These are phyloP conservation scores for Epirrita christyi DNA, from an alignment of 2,888 invertebrate species.

Conservation along the genomic window DNA sequence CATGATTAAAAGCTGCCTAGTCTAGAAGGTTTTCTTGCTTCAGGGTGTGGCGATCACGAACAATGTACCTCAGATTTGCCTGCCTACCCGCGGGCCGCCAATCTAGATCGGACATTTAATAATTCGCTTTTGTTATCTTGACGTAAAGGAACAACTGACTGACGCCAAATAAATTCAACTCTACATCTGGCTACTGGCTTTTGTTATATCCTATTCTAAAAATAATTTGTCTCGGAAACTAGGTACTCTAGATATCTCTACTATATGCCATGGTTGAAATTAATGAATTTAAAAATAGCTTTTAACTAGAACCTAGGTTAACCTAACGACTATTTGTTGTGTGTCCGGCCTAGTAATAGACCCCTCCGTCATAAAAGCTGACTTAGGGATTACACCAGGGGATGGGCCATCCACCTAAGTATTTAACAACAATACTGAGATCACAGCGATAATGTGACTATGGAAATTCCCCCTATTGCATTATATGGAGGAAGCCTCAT, in stretches of 20 bases:
- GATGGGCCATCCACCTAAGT: no score
- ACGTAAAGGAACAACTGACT: conserved; percentile 49
- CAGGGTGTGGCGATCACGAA: conserved; percentile 78
- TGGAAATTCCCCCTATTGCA: no score
- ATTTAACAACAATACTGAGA: no score
- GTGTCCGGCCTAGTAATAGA: no score
- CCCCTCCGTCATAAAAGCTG: no score
- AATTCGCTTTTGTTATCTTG: conserved; percentile 61
- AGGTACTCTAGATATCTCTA: neutral
- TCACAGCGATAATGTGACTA: no score
- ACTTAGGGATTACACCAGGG: no score
- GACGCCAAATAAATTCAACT: conserved; percentile 47
- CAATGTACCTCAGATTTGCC: conserved; percentile 46
- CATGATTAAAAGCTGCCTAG: conserved; percentile 63
- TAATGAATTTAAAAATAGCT: neutral
- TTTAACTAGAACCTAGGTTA: no score
- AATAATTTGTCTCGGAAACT: neutral
- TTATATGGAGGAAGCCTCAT: no score
- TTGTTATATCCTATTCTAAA: conserved; percentile 33
- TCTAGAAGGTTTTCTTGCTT: conserved; percentile 65
- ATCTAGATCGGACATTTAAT: conserved; percentile 61
- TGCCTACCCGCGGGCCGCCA: conserved; percentile 43
- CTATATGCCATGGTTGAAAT: neutral
- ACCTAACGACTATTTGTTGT: no score
- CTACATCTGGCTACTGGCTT: conserved; percentile 42